Conservation (phyloP, 1,140 invertebrate genomes). For the Aricia agestis region DNA sequence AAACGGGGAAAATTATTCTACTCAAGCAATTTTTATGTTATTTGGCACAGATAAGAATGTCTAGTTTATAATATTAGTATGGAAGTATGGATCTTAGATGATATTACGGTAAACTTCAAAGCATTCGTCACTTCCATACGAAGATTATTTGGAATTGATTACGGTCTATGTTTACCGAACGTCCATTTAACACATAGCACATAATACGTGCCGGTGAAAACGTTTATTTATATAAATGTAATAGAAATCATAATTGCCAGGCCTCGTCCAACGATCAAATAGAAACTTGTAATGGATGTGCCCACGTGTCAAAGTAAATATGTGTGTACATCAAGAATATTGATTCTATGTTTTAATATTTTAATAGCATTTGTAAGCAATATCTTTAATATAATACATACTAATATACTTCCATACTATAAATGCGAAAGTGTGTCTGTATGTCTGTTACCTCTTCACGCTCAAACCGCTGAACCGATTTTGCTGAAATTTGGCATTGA, state of each 20-base stretch:
- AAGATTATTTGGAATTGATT: conserved; percentile 24
- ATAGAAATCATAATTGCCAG: conserved; percentile 72
- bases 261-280: conserved; percentile 73
- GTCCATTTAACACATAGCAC: background rate
- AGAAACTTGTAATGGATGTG: conserved; percentile 73
- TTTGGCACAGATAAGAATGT: too few species aligned
- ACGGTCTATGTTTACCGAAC: background rate
- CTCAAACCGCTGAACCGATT: too few species aligned
- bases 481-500: too few species aligned
- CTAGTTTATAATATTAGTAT: too few species aligned
- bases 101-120: conserved; percentile 16
- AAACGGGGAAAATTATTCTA: too few species aligned
- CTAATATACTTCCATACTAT: too few species aligned
- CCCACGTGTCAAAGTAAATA: conserved; percentile 64
- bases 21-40: too few species aligned
- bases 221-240: conserved; percentile 36
- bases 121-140: conserved; percentile 23
- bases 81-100: too few species aligned
- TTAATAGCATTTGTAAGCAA: background rate
- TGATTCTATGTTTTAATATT: background rate
- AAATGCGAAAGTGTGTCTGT: too few species aligned
- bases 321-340: conserved; percentile 1
- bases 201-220: background rate
- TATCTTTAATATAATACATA: too few species aligned
- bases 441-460: too few species aligned